These are phyloP conservation scores for Eupithecia abbreviata DNA, from an alignment of 2,888 invertebrate species.

Conservation along the genomic window DNA sequence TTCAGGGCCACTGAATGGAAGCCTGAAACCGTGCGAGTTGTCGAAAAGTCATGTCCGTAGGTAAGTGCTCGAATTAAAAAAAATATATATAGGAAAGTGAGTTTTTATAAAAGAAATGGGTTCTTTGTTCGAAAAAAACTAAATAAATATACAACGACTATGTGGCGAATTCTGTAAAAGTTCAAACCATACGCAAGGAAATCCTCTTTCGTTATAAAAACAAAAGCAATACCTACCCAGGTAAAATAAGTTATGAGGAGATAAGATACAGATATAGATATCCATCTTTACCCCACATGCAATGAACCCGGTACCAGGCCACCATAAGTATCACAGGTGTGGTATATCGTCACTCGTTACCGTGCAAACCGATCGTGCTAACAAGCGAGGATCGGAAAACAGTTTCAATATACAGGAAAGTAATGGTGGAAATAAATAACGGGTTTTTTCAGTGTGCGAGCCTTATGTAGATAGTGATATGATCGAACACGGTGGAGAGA, in stretches of 20 bases:
- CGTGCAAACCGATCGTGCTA: constrained; percentile 40
- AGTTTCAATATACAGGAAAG: constrained; percentile 40
- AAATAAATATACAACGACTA: too few species aligned
- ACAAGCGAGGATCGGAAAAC: constrained; percentile 57
- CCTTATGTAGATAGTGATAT: neutral
- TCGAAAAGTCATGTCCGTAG: too few species aligned
- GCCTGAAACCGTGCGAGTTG: too few species aligned
- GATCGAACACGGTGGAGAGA: constrained; percentile 5
- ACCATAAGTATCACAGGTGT: constrained; percentile 5
- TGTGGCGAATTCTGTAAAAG: too few species aligned
- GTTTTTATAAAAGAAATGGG: too few species aligned
- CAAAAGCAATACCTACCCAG: neutral
- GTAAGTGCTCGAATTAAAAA: too few species aligned
- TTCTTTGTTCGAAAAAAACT: too few species aligned
- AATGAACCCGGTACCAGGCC: neutral
- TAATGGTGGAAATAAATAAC: constrained; percentile 31
- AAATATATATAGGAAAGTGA: too few species aligned
- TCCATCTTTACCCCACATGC: neutral
- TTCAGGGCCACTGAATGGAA: too few species aligned
- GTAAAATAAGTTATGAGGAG: neutral
- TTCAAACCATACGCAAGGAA: too few species aligned
- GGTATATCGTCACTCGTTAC: constrained; percentile 20
- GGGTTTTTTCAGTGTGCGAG: neutral
- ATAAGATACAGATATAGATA: neutral
- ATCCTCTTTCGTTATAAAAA: too few species aligned